Evolutionary conservation across 2,888 invertebrate species (phyloP).

Genomic region (Eristalis tenax): DNA sequence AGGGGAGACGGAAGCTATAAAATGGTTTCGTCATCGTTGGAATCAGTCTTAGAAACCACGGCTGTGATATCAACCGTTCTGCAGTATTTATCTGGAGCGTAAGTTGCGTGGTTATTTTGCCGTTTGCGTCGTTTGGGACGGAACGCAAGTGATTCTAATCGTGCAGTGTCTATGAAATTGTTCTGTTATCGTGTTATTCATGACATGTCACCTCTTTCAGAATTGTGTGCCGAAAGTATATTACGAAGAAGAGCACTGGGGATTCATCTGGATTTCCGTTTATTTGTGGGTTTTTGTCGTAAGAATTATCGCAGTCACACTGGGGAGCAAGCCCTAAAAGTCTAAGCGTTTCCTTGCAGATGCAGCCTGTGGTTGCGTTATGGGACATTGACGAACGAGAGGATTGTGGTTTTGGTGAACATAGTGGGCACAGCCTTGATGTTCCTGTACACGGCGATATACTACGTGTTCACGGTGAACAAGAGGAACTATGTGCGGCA

Average conservation of each 20-base stretch:
- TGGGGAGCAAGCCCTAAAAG: background rate
- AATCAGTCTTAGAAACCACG: constrained; percentile 79
- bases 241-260: constrained; percentile 88
- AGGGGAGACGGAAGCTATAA: constrained; percentile 11
- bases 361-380: constrained; percentile 91
- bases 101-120: constrained; percentile 81
- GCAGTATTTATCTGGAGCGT: constrained; percentile 93
- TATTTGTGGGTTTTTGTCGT: constrained; percentile 89
- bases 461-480: constrained; percentile 87
- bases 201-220: constrained; percentile 82
- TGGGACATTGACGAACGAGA: constrained; percentile 88
- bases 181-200: background rate
- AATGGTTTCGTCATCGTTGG: constrained; percentile 73
- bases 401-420: constrained; percentile 89
- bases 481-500: constrained; percentile 86
- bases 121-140: background rate
- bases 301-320: constrained; percentile 78
- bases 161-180: background rate
- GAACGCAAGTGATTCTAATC: background rate
- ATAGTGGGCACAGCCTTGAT: constrained; percentile 88
- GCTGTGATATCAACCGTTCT: constrained; percentile 90
- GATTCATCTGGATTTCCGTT: constrained; percentile 90
- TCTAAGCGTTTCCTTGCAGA: constrained; percentile 79
- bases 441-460: constrained; percentile 86
- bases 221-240: constrained; percentile 89